Conservation (phyloP, 2,888 invertebrate genomes). For the Temnothorax unifasciatus region DNA sequence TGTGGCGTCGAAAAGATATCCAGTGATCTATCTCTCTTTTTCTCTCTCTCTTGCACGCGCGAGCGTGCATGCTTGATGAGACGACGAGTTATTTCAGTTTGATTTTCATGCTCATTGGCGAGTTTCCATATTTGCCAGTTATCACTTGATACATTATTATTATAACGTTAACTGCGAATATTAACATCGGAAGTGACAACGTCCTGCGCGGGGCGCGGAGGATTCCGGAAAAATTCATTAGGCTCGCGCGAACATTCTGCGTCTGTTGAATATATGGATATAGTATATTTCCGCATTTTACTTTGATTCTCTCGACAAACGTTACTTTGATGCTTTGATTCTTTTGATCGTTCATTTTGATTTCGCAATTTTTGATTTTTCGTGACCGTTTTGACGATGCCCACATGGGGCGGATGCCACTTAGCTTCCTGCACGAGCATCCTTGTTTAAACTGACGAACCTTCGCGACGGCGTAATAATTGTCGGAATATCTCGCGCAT, state of each 20-base stretch:
- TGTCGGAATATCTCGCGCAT: conserved; percentile 53
- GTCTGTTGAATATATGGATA: conserved; percentile 6
- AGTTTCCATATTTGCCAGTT: conserved; percentile 77
- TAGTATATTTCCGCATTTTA: conserved; percentile 12
- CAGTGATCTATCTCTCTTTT: conserved; percentile 34
- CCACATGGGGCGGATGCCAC: not conserved
- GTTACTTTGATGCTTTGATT: conserved; percentile 23
- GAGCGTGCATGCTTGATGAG: conserved; percentile 58
- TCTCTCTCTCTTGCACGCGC: conserved; percentile 32
- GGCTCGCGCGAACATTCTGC: conserved; percentile 50
- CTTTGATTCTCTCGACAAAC: conserved; percentile 6
- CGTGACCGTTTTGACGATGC: not conserved
- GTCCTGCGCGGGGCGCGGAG: conserved; percentile 49
- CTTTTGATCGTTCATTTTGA: conserved; percentile 44
- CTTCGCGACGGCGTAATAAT: conserved; percentile 56
- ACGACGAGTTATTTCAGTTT: conserved; percentile 73
- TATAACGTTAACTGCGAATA: conserved; percentile 54
- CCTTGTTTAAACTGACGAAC: conserved; percentile 21
- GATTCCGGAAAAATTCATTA: conserved; percentile 61
- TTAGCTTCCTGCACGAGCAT: not conserved
- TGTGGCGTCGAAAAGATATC: conserved; percentile 40
- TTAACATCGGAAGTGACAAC: conserved; percentile 56
- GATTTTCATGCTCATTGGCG: conserved; percentile 77
- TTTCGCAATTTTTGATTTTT: conserved; percentile 40
- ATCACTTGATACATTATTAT: conserved; percentile 56